A percentile compares a stretch with the other conserved stretches of the same genome.
These are phyloP conservation scores for Prenolepis imparis DNA, from an alignment of 2,888 invertebrate species.

Conservation along the genomic window DNA sequence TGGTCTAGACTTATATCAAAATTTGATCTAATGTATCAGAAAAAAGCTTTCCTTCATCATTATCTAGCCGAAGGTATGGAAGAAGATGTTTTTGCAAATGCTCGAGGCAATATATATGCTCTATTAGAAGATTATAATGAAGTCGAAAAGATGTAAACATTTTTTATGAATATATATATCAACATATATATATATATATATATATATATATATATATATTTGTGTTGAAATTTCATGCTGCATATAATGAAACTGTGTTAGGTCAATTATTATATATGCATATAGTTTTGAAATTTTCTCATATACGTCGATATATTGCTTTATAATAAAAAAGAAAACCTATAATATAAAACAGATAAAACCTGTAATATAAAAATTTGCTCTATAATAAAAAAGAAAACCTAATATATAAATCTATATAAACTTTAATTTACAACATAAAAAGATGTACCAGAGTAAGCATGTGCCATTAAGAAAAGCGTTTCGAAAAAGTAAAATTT, in stretches of 20 bases:
- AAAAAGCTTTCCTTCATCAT: conserved; percentile 96
- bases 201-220: too few relatives aligned
- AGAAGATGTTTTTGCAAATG: conserved; percentile 89
- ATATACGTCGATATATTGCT: too few relatives aligned
- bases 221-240: not conserved
- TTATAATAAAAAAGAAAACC: too few relatives aligned
- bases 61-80: conserved; percentile 92
- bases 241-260: too few relatives aligned
- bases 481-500: not conserved
- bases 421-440: not conserved
- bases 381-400: not conserved
- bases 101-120: conserved; percentile 89
- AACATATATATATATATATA: too few relatives aligned
- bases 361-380: too few relatives aligned
- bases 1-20: conserved; percentile 94
- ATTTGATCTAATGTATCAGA: conserved; percentile 93
- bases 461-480: not conserved
- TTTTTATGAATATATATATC: not conserved
- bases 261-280: too few relatives aligned
- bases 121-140: conserved; percentile 90
- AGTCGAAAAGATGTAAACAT: too few relatives aligned
- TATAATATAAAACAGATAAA: too few relatives aligned
- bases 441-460: not conserved
- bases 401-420: not conserved
- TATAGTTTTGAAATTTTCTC: too few relatives aligned